Evolutionary conservation across 2,888 invertebrate genomes (phyloP).

Genomic region (Syrphus vitripennis): DNA sequence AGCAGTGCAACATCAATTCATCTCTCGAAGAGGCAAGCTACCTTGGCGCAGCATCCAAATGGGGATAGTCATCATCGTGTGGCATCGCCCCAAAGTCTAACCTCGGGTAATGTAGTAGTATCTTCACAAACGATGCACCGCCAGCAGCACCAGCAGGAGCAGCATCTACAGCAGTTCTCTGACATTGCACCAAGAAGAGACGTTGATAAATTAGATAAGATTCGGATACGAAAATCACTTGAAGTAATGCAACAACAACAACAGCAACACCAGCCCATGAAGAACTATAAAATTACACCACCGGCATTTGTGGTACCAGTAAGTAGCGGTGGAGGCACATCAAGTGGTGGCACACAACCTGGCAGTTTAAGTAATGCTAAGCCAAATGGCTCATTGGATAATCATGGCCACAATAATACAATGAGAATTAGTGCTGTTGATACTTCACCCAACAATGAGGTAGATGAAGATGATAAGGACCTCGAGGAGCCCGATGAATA

Average conservation of each 20-base stretch:
- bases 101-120: constrained; percentile 55
- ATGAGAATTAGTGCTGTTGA: constrained; percentile 46
- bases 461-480: constrained; percentile 73
- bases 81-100: constrained; percentile 48
- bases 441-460: constrained; percentile 44
- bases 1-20: constrained; percentile 59
- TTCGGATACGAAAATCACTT: constrained; percentile 78
- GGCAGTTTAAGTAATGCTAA: constrained; percentile 22
- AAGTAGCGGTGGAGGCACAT: constrained; percentile 22
- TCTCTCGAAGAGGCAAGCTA: constrained; percentile 65
- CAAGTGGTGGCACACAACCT: constrained; percentile 26
- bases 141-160: constrained; percentile 62
- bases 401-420: constrained; percentile 43
- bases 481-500: constrained; percentile 62
- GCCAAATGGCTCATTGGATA: constrained; percentile 48
- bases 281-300: constrained; percentile 66
- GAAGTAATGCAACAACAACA: constrained; percentile 72
- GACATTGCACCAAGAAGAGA: constrained; percentile 69
- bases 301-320: constrained; percentile 57
- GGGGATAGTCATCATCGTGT: constrained; percentile 63
- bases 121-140: constrained; percentile 65
- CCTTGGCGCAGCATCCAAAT: constrained; percentile 58
- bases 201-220: constrained; percentile 76
- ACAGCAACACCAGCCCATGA: constrained; percentile 26
- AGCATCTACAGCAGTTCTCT: constrained; percentile 53